Percentiles rank a stretch among this genome's conserved stretches.
phyloP scores from a whole-genome alignment of 2,113 vertebrate species.

The Rhynchopsitta pachyrhyncha region DNA sequence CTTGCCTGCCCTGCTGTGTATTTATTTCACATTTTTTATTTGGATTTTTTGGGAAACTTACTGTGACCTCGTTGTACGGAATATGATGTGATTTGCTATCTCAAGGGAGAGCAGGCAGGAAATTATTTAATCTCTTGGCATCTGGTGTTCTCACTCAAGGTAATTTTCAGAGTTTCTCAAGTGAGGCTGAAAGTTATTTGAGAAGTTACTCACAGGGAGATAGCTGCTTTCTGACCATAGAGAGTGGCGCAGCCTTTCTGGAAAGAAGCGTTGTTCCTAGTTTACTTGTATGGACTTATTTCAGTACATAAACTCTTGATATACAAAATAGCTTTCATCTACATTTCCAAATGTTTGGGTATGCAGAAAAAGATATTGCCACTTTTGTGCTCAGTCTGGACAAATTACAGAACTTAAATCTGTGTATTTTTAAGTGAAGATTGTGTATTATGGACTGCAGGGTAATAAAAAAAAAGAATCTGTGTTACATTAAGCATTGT shows the following conservation, averaged over 20 bases:
- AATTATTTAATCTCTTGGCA: slow-evolving; percentile 47
- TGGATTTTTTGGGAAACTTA: background rate
- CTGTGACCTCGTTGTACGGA: slow-evolving; percentile 23
- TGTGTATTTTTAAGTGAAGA: background rate
- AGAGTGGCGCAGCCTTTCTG: background rate
- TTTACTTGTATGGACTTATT: background rate
- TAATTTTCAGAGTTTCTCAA: slow-evolving; percentile 37
- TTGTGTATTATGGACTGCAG: background rate
- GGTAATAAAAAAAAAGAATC: background rate
- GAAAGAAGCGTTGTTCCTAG: background rate
- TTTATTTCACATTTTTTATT: slow-evolving; percentile 29
- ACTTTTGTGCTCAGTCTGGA: background rate
- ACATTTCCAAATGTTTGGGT: background rate
- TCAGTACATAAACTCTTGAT: background rate
- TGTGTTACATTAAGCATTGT: background rate
- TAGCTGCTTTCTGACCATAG: background rate
- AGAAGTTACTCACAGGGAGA: slow-evolving; percentile 38
- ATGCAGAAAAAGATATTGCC: background rate
- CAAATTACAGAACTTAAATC: background rate
- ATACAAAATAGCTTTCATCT: background rate
- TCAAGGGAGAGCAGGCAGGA: slow-evolving; percentile 27
- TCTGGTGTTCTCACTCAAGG: background rate
- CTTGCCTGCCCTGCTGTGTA: background rate
- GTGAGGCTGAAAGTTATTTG: slow-evolving; percentile 42
- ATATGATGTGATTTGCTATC: slow-evolving; percentile 21